A percentile compares a stretch with the other conserved stretches of the same genome.
Evolutionary conservation across 1,140 invertebrate genomes (phyloP).

Genomic region (Bombus superbus): DNA sequence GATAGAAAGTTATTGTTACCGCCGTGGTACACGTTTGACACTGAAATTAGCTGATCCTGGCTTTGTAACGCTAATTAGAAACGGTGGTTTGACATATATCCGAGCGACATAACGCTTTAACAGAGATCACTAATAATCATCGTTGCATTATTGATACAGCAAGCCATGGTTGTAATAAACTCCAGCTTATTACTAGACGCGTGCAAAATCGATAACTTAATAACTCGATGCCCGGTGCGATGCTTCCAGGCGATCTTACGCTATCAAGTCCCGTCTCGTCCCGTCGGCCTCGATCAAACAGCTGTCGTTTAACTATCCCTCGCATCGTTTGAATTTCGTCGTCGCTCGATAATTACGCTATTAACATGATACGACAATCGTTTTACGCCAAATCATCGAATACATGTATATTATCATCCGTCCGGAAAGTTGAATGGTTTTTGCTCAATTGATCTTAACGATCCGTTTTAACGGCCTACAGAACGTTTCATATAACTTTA

Average conservation of each 20-base stretch:
- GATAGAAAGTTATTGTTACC: neutral
- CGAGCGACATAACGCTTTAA: neutral
- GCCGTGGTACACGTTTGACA: neutral
- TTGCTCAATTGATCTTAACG: neutral
- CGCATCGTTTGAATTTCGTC: neutral
- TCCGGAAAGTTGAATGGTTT: neutral
- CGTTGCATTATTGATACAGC: slow-evolving; percentile 27
- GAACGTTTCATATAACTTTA: too few relatives aligned
- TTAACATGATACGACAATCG: neutral
- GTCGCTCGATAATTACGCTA: neutral
- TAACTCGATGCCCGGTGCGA: neutral
- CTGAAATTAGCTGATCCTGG: neutral
- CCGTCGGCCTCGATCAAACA: neutral
- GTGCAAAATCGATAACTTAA: slow-evolving; percentile 47
- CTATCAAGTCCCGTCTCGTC: neutral
- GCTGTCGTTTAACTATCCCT: neutral
- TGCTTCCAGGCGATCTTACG: neutral
- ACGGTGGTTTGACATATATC: neutral
- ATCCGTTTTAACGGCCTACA: too few relatives aligned
- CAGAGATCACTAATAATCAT: slow-evolving; percentile 27
- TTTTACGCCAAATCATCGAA: neutral
- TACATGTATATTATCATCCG: neutral
- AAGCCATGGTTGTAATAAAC: slow-evolving; percentile 17
- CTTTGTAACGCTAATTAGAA: slow-evolving; percentile 16
- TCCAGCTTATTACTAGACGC: slow-evolving; percentile 32